Percentiles rank a stretch among this genome's conserved stretches.
Evolutionary conservation across 2,888 invertebrate species (phyloP).

Genomic region (Agonopterix alstromeriana): DNA sequence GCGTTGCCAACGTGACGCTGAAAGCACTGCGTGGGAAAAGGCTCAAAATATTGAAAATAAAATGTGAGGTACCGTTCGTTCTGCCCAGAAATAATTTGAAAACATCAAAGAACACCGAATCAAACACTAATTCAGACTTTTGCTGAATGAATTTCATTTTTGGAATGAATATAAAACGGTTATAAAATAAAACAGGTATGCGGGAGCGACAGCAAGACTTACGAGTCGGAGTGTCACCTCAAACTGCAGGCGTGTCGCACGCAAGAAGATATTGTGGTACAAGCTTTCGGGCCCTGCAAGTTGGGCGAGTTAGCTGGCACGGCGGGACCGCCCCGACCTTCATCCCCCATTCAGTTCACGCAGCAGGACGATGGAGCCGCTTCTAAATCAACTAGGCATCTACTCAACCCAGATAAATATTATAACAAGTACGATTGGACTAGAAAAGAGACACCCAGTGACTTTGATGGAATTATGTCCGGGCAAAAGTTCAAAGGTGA

Average conservation of each 20-base stretch:
- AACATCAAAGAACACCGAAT: no score
- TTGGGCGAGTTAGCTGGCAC: constrained; percentile 83
- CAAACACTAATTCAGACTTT: no score
- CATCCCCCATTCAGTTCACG: constrained; percentile 86
- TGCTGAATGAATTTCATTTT: no score
- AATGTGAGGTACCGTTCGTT: no score
- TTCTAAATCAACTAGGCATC: constrained; percentile 88
- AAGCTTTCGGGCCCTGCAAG: constrained; percentile 86
- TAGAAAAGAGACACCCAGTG: constrained; percentile 71
- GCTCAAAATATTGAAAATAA: no score
- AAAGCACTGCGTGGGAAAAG: no score
- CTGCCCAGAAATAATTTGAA: no score
- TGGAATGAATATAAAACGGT: background rate
- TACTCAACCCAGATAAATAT: constrained; percentile 83
- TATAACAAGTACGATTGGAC: constrained; percentile 78
- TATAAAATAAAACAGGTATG: constrained; percentile 73
- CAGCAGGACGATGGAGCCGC: constrained; percentile 86
- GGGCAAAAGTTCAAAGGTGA: constrained; percentile 68
- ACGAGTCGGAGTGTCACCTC: constrained; percentile 89
- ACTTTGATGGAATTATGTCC: constrained; percentile 53
- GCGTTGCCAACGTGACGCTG: no score
- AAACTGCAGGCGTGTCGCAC: constrained; percentile 88
- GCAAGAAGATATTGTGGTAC: constrained; percentile 87
- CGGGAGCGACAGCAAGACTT: constrained; percentile 88
- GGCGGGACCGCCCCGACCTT: constrained; percentile 85